Base-by-base conservation (phyloP, 2,888 invertebrate species). In the Holacanthella duospinosa region DNA sequence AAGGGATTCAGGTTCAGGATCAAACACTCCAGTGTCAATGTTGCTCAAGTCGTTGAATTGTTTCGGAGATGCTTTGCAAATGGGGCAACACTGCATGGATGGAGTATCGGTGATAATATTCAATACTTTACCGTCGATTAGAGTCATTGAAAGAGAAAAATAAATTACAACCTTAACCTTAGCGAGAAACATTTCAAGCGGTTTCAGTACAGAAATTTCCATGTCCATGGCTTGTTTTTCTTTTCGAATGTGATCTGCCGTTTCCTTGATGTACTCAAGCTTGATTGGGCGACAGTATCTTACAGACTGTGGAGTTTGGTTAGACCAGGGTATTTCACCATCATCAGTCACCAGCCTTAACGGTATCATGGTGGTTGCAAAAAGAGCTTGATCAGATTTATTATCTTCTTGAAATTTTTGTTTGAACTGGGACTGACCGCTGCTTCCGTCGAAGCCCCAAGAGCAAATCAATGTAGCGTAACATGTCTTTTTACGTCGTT, bases 101-200 rank as follows among this genome's bases (percentile, higher is more conserved):
- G 53, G 29, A 12, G 19, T 26, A 3, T 58, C 60, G 28, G 59
- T 64, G 1, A 66, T 19, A 1, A 44, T 9, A 1, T 24, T 57
- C 1, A 62, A 44, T 1, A 66, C 61, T 21, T 66, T 66, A 1
- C 64, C 64, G 43, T 66, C 66, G 26, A 66, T 66, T 1, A 66
- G 12, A 1, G 66, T 64, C 28, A 64, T n/a, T 1, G 29, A 9
- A 6, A 66, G 26, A 9, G 60, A 16, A 27, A 24, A 56, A 2
- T 6, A 55, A 3, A 66, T 43, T 24, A 12, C 24, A 1, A 65
- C 19, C n/a, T 16, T 57, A 9, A n/a, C 21, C n/a, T n/a, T n/a
- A n/a, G 9, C 54, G 6, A 26, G 6, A 9, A n/a, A 53, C 4
- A n/a, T n/a, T 6, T 6, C 21, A 21, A 24, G n/a, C 9, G 6